Conservation (phyloP, 2,888 invertebrate species). For the Callinectes sapidus region DNA sequence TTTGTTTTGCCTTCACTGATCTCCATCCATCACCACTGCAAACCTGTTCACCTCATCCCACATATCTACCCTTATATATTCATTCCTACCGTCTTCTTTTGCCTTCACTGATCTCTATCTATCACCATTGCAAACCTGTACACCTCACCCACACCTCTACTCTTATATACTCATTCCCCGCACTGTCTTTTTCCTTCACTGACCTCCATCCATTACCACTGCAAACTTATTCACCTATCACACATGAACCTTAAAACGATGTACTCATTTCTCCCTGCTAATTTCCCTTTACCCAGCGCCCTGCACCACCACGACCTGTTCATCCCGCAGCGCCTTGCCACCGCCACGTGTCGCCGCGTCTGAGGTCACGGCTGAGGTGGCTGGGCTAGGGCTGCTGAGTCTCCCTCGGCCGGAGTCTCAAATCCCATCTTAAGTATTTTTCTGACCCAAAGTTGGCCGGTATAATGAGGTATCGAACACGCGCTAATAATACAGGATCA, state of each 20-base stretch:
- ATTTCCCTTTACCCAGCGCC: not conserved
- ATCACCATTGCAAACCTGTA: too few species aligned
- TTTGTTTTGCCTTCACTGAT: too few species aligned
- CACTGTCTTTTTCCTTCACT: too few species aligned
- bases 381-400: not conserved
- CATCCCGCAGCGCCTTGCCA: not conserved
- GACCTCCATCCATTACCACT: too few species aligned
- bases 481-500: slow-evolving; percentile 66
- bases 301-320: not conserved
- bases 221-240: too few species aligned
- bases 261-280: not conserved
- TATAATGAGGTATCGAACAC: slow-evolving; percentile 64
- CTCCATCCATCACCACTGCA: too few species aligned
- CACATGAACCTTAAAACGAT: not conserved
- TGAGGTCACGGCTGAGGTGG: not conserved
- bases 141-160: too few species aligned
- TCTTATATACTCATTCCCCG: too few species aligned
- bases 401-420: slow-evolving; percentile 40
- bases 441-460: slow-evolving; percentile 60
- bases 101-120: too few species aligned
- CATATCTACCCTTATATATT: too few species aligned
- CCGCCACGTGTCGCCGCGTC: not conserved
- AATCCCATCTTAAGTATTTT: slow-evolving; percentile 64
- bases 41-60: too few species aligned
- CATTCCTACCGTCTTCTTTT: too few species aligned